Evolutionary conservation across 2,888 invertebrate genomes (phyloP).

Genomic region (Agrochola litura): DNA sequence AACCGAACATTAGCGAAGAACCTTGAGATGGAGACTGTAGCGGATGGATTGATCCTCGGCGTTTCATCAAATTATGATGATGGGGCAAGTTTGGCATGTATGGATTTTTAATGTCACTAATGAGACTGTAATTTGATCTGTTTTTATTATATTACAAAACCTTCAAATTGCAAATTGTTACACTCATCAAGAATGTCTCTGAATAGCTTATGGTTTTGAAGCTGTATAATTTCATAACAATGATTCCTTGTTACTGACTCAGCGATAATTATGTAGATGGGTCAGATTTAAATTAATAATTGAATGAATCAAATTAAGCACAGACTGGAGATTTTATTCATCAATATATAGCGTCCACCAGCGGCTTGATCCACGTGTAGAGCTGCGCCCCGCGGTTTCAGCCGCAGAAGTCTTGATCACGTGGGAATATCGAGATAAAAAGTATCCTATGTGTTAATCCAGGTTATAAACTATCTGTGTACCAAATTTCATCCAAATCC

Average conservation of each 20-base stretch:
- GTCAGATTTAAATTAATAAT: background rate
- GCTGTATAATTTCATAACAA: background rate
- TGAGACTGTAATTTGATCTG: background rate
- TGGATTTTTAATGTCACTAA: background rate
- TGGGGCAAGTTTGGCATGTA: constrained; percentile 28
- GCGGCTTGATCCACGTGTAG: too few species aligned
- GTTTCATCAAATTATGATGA: constrained; percentile 31
- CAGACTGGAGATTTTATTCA: background rate
- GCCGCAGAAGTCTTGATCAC: too few species aligned
- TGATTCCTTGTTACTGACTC: background rate
- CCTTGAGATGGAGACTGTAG: constrained; percentile 72
- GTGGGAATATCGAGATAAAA: too few species aligned
- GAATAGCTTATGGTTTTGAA: background rate
- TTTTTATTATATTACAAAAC: background rate
- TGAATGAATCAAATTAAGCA: background rate
- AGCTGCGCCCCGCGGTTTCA: too few species aligned
- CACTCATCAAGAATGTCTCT: background rate
- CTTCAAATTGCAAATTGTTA: background rate
- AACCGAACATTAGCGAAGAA: constrained; percentile 86
- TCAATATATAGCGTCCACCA: background rate
- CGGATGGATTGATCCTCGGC: constrained; percentile 62
- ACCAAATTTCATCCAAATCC: too few species aligned
- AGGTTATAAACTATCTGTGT: too few species aligned
- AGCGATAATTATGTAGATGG: background rate
- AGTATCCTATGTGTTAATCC: too few species aligned